Conservation (phyloP, 2,113 vertebrate genomes). For the Microtus oregoni region DNA sequence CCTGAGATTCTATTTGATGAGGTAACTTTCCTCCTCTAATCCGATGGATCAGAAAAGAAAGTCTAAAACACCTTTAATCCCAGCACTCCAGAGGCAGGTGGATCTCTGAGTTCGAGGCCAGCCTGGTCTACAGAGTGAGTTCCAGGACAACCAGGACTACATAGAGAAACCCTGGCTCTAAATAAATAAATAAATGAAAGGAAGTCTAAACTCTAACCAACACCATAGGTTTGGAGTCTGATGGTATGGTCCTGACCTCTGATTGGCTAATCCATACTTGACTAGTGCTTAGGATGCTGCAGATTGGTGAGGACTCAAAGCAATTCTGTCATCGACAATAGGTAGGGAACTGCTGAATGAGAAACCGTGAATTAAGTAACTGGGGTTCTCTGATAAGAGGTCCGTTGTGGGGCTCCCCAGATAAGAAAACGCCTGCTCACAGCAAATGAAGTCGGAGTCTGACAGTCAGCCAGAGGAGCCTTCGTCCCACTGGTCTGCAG, state of each 20-base stretch:
- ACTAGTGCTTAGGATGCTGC: background rate
- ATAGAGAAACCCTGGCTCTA: no score
- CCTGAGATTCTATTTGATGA: conserved; percentile 43
- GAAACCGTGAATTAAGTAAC: background rate
- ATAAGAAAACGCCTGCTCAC: conserved; percentile 54
- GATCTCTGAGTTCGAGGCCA: background rate
- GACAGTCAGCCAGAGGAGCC: background rate
- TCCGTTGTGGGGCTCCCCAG: conserved; percentile 17
- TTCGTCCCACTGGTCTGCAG: background rate
- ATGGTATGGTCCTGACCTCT: background rate
- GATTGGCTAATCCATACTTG: conserved; percentile 13
- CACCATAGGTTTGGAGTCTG: background rate
- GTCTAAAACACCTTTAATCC: background rate
- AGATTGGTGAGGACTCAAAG: background rate
- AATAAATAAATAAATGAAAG: background rate
- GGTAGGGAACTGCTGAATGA: background rate
- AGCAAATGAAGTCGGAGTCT: background rate
- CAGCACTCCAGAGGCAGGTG: background rate
- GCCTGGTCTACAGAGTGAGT: background rate
- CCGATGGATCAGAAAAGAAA: background rate
- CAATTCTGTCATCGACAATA: background rate
- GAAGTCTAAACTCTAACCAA: conserved; percentile 35
- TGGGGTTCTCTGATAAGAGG: background rate
- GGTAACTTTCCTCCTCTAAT: conserved; percentile 22
- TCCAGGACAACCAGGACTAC: no score